Evolutionary conservation across 2,113 vertebrate genomes (phyloP).

Genomic region (Forbesichthys papilliferus): DNA sequence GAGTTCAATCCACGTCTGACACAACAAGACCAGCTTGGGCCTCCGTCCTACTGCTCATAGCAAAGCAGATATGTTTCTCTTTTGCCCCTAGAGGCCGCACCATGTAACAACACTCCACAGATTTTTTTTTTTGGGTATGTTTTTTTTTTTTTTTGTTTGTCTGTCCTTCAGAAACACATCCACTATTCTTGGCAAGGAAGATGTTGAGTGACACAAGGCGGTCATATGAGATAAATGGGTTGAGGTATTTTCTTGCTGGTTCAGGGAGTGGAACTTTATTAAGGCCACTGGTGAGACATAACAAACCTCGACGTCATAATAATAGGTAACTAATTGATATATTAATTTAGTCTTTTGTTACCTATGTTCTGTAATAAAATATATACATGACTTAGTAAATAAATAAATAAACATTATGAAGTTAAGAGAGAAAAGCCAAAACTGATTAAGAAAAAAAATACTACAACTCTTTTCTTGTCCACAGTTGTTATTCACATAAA

Average conservation of each 20-base stretch:
- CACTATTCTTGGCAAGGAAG: constrained; percentile 26
- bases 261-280: constrained; percentile 49
- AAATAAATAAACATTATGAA: constrained; percentile 26
- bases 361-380: constrained; percentile 86
- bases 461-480: constrained; percentile 79
- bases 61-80: constrained; percentile 46
- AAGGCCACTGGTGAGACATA: constrained; percentile 58
- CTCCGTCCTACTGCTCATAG: constrained; percentile 46
- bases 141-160: constrained; percentile 52
- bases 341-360: constrained; percentile 88
- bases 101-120: constrained; percentile 68
- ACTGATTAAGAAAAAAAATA: constrained; percentile 82
- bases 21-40: constrained; percentile 33
- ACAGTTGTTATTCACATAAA: constrained; percentile 77
- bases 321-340: constrained; percentile 83
- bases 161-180: constrained; percentile 62
- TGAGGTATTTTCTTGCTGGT: constrained; percentile 39
- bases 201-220: constrained; percentile 40
- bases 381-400: constrained; percentile 77
- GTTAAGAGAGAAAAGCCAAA: constrained; percentile 83
- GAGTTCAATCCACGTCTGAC: constrained; percentile 40
- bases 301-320: constrained; percentile 79
- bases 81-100: constrained; percentile 55
- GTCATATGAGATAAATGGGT: constrained; percentile 36
- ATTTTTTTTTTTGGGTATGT: constrained; percentile 38